phyloP scores from a whole-genome alignment of 2,113 vertebrate genomes.

The Camelus bactrianus region DNA sequence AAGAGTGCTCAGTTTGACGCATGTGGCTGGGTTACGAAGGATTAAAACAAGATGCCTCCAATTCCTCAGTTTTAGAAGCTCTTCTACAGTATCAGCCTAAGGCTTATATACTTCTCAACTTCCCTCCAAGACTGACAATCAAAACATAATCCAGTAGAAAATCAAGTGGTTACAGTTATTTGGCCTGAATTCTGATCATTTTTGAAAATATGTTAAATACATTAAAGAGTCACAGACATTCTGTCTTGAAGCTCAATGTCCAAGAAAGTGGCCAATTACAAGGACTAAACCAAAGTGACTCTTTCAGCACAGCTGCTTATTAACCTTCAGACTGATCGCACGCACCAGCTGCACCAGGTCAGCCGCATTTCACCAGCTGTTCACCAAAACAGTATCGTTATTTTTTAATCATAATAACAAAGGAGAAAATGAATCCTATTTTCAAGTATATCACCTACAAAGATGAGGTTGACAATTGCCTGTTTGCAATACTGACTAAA shows the following conservation, averaged over 20 bases:
- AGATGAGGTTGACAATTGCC: conserved; percentile 9
- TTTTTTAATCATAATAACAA: conserved; percentile 34
- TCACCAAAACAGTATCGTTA: not conserved
- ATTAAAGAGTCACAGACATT: not conserved
- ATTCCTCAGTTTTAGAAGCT: conserved; percentile 34
- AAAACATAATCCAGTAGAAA: conserved; percentile 38
- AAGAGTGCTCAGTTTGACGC: not conserved
- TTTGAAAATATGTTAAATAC: conserved; percentile 50
- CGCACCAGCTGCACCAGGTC: not conserved
- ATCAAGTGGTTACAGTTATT: conserved; percentile 29
- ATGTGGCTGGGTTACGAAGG: not conserved
- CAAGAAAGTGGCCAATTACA: conserved; percentile 21
- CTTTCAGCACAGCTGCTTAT: conserved; percentile 48
- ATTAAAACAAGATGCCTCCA: conserved; percentile 47
- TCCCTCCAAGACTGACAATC: not conserved
- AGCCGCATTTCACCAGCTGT: not conserved
- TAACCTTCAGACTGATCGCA: conserved; percentile 14
- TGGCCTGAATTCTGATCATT: not conserved
- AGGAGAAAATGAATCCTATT: conserved; percentile 27
- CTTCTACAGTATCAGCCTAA: not conserved
- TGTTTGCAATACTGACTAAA: not conserved
- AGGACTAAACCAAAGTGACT: conserved; percentile 26
- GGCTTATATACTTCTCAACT: not conserved
- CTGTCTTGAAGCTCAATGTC: conserved; percentile 22
- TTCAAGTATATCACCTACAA: conserved; percentile 45